phyloP scores from a whole-genome alignment of 1,140 invertebrate genomes.

The Latrodectus geometricus region DNA sequence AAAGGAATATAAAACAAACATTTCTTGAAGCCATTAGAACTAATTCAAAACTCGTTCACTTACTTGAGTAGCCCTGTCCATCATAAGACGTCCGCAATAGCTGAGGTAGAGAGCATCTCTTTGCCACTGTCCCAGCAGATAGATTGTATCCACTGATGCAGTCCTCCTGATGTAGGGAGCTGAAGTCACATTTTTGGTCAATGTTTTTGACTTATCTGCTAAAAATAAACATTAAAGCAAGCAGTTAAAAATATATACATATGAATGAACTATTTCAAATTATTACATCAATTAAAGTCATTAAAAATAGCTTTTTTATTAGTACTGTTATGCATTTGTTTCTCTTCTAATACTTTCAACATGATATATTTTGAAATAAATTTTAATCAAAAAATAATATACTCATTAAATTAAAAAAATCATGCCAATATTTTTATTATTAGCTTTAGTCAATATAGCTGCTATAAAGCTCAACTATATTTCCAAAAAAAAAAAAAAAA shows the following conservation, averaged over 20 bases:
- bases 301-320: no score
- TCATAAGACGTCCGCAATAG: constrained; percentile 76
- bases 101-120: constrained; percentile 75
- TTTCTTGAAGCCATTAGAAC: constrained; percentile 30
- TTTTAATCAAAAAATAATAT: no score
- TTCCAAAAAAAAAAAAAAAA: no score
- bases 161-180: constrained; percentile 75
- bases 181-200: constrained; percentile 34
- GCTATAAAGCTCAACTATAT: no score
- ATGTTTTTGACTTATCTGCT: constrained; percentile 51
- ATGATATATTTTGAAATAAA: no score
- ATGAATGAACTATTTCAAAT: not conserved
- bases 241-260: not conserved
- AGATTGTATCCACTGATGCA: constrained; percentile 81
- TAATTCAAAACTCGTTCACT: not conserved
- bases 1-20: not conserved
- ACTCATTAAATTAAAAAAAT: no score
- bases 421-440: no score
- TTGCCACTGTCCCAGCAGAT: constrained; percentile 81
- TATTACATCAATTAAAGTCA: no score
- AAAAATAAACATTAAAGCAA: not conserved
- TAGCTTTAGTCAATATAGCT: no score
- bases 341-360: no score
- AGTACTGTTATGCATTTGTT: no score
- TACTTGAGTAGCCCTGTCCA: constrained; percentile 84